These are phyloP conservation scores for Acleris emargana DNA, from an alignment of 2,888 invertebrate species.

Conservation along the genomic window DNA sequence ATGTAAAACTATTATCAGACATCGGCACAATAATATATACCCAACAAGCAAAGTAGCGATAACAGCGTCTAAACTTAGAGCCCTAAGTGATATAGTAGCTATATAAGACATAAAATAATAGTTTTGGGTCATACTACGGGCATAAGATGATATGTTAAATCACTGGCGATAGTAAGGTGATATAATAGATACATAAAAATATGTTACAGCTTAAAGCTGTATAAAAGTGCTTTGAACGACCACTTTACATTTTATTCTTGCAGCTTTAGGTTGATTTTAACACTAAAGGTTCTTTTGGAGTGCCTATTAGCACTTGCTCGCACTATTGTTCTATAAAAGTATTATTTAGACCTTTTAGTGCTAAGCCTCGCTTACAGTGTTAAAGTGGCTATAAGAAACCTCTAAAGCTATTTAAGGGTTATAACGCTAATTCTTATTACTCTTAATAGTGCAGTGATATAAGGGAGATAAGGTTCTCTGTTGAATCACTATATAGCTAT, in stretches of 20 bases:
- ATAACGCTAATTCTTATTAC: neutral
- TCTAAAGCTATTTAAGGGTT: neutral
- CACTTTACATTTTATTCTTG: neutral
- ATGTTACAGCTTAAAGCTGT: too few relatives aligned
- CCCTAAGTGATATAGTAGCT: too few relatives aligned
- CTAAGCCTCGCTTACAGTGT: neutral
- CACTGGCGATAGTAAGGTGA: neutral
- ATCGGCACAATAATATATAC: too few relatives aligned
- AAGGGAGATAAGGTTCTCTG: neutral
- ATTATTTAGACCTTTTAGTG: slow-evolving; percentile 1
- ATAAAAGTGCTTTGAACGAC: neutral
- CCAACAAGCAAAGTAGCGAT: too few relatives aligned
- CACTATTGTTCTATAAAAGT: neutral
- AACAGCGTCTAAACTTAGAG: too few relatives aligned
- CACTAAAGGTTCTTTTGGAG: slow-evolving; percentile 2
- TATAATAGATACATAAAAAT: too few relatives aligned
- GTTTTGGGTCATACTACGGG: too few relatives aligned
- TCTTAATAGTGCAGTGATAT: slow-evolving; percentile 5
- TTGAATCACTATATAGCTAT: neutral
- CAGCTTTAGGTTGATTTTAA: neutral
- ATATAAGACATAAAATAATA: too few relatives aligned
- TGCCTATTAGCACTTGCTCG: neutral
- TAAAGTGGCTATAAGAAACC: slow-evolving; percentile 1
- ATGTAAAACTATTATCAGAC: too few relatives aligned
- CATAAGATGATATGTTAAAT: neutral